Percentiles rank a stretch among this genome's conserved stretches.
Conservation (phyloP, 2,797 vertebrate genomes). For the Amphiprion clarkii region DNA sequence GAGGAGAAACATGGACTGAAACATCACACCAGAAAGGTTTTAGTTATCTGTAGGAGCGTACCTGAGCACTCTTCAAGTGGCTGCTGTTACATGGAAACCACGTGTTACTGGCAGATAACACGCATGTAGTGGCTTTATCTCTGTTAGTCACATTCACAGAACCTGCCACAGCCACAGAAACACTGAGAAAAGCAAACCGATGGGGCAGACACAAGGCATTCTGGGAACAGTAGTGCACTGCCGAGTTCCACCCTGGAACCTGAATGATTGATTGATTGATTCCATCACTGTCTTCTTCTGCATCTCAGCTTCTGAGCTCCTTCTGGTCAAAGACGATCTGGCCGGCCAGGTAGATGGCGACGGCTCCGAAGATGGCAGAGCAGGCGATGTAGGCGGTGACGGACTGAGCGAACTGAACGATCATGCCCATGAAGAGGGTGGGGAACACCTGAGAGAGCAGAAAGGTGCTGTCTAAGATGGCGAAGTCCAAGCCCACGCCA, state of each 20-base stretch:
- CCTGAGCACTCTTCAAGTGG: constrained; percentile 23
- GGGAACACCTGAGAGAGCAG: constrained; percentile 89
- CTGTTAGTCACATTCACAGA: constrained; percentile 6
- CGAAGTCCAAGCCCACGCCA: constrained; percentile 87
- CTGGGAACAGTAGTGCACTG: constrained; percentile 66
- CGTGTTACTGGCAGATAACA: constrained; percentile 1
- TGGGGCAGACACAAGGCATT: constrained; percentile 63
- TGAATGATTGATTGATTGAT: constrained; percentile 38
- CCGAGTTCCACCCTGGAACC: constrained; percentile 40
- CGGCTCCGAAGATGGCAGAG: constrained; percentile 83
- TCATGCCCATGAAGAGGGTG: constrained; percentile 87
- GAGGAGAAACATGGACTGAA: constrained; percentile 64
- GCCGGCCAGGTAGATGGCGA: constrained; percentile 83
- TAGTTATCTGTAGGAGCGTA: constrained; percentile 14
- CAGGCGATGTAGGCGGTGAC: constrained; percentile 87
- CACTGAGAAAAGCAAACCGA: constrained; percentile 10
- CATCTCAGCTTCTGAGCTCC: constrained; percentile 80
- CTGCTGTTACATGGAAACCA: constrained; percentile 5
- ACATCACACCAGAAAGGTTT: constrained; percentile 6
- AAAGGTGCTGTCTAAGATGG: constrained; percentile 88
- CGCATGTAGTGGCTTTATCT: constrained; percentile 3
- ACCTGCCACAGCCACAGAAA: neutral
- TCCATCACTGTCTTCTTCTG: constrained; percentile 16
- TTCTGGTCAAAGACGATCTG: constrained; percentile 87
- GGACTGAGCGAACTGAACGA: constrained; percentile 86